Base-by-base conservation (phyloP, 2,888 invertebrate genomes). In the Cheilosia soror region DNA sequence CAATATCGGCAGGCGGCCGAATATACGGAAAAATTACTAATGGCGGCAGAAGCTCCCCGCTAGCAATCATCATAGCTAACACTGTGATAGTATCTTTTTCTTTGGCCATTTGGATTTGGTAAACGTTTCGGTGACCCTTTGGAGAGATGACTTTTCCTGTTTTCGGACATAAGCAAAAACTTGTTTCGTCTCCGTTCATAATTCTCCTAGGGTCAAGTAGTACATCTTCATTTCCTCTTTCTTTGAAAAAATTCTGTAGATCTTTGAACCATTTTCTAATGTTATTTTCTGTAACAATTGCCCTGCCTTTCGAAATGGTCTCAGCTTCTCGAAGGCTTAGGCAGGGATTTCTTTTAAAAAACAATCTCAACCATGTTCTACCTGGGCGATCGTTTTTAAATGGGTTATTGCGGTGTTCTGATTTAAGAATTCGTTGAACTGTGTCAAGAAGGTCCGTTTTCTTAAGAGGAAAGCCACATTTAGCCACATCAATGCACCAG, bases 301-400 rank as follows among this genome's bases (percentile, higher is more conserved):
- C 29, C 47, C 33, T 66, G 27, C 53, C 53, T 11, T 68, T 42
- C 0, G 31, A 31, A 20, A 68, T 44, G 5, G 42, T 44, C 20
- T 55, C 31, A 42, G 37, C 31, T 55, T 55, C 42, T 31, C 42
- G 42, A 6, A 68, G 11, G 11, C 42, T 68, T 40, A 44, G 53
- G 9, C 7, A 33, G 13, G 37, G 25, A 29, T 51, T 65, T 15
- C 37, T 40, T 68, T 68, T 42, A 42, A 68, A 55, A 20, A 55
- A 66, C 37, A 42, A n/a, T 27, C 15, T 42, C n/a, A 66, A n/a
- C 27, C 53, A 29, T 20, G 25, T 65, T 65, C 63, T 55, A n/a
- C 53, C 13, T 2, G 13, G 53, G 33, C 55, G 31, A 31, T 33
- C n/a, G 33, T 55, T 33, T 49, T 20, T 51, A 4, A 65, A 65